phyloP scores from a whole-genome alignment of 2,888 invertebrate genomes.

The Lomographa bimaculata region DNA sequence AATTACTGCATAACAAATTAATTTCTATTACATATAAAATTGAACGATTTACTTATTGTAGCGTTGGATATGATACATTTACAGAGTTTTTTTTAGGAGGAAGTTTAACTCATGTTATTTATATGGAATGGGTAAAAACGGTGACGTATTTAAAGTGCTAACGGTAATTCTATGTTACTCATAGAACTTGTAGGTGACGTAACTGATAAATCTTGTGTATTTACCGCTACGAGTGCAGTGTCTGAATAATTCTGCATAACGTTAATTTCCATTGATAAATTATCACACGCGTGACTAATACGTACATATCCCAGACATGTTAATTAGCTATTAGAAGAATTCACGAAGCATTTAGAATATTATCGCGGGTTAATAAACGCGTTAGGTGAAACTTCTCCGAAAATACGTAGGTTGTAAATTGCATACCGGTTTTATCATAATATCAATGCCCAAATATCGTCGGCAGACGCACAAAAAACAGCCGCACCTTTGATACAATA shows the following conservation, averaged over 20 bases:
- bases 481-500: constrained; percentile 53
- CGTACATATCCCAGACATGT: constrained; percentile 7
- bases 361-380: constrained; percentile 26
- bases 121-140: constrained; percentile 13
- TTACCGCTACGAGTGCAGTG: constrained; percentile 6
- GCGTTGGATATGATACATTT: too few species aligned
- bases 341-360: constrained; percentile 14
- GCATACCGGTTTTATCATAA: constrained; percentile 37
- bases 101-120: too few species aligned
- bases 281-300: constrained; percentile 20
- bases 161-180: constrained; percentile 8
- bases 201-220: constrained; percentile 1
- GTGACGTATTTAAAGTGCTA: constrained; percentile 1
- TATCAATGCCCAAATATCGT: constrained; percentile 35
- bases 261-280: constrained; percentile 21
- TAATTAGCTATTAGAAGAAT: constrained; percentile 10
- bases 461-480: constrained; percentile 45
- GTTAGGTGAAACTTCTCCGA: constrained; percentile 26
- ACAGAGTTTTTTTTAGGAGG: too few species aligned
- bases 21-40: too few species aligned
- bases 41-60: too few species aligned
- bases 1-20: too few species aligned
- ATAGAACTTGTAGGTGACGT: constrained; percentile 11
- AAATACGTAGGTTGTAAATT: constrained; percentile 35
- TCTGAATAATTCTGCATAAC: constrained; percentile 7